Base-by-base conservation (phyloP, 2,113 vertebrate genomes). In the Phalacrocorax pelagicus region DNA sequence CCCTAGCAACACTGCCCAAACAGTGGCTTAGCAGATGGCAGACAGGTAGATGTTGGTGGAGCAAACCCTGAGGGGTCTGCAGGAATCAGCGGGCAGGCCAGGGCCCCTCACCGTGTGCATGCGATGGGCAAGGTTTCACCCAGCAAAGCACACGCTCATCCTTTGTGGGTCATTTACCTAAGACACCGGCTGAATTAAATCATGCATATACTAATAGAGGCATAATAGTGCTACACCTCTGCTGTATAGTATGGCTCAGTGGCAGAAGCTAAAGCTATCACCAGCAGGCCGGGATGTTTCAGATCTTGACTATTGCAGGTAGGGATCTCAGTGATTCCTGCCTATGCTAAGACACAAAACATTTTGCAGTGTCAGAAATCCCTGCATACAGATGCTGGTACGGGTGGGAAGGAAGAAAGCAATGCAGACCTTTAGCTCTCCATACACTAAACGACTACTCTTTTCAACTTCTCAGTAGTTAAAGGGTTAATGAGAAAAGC, bases 401-500 rank as follows among this genome's bases (percentile, higher is more conserved):
- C 29, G 69, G 40, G 30, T 40, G 49, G 52, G 62, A 80, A 74
- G 30, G 73, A 59, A 65, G 47, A 29, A 12, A 44, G n/a, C 55
- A 61, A 7, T 10, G 27, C 15, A 65, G 70, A 44, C 12, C 24
- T 52, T 69, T 23, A 63, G 11, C 11, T 51, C 40, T 57, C 63
- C 42, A 14, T 58, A 9, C n/a, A 24, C 4, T n/a, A 32, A 73
- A 5, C 24, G 54, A 44, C 36, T 62, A 3, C 8, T 55, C 26
- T 62, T 82, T 78, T 32, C 36, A 69, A 24, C 51, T 78, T 88
- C 66, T 69, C 17, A 61, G 67, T 26, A 77, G 32, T 18, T 78
- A 70, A 94, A 54, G 72, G 10, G 95, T 95, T 95, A 97, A 92
- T 36, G 40, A 72, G 58, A 82, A 90, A 88, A 83, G 26, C 54